These are phyloP conservation scores for Odontothrips loti DNA, from an alignment of 2,888 invertebrate species.

Conservation along the genomic window DNA sequence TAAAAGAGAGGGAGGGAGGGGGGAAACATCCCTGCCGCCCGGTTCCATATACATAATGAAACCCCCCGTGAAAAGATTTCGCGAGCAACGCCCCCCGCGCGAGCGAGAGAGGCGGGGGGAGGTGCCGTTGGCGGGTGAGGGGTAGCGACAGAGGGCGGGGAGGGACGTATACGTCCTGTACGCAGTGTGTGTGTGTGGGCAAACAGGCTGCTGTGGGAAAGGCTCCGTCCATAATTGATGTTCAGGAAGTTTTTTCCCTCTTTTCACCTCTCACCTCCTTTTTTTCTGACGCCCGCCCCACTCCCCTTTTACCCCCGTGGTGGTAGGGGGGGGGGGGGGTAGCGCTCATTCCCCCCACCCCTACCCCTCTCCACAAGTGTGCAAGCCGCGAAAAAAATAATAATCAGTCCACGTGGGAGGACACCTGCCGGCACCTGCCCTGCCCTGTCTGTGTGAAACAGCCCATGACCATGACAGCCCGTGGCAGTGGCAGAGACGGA, in stretches of 20 bases:
- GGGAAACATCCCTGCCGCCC: background rate
- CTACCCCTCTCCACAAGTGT: too few relatives aligned
- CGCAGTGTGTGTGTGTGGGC: background rate
- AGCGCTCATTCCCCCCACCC: too few relatives aligned
- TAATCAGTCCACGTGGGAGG: too few relatives aligned
- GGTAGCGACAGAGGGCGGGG: background rate
- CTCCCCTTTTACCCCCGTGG: too few relatives aligned
- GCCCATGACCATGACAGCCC: too few relatives aligned
- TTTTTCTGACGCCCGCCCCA: background rate
- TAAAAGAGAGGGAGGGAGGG: background rate
- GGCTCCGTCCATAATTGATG: slow-evolving; percentile 17
- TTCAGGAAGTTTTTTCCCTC: background rate
- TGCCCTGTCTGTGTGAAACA: too few relatives aligned
- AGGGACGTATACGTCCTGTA: background rate
- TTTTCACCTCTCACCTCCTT: background rate
- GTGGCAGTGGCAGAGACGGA: too few relatives aligned
- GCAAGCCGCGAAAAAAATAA: too few relatives aligned
- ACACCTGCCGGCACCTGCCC: too few relatives aligned
- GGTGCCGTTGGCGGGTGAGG: background rate
- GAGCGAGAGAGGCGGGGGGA: background rate
- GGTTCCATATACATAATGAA: slow-evolving; percentile 23
- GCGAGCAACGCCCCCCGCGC: background rate
- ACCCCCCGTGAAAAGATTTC: slow-evolving; percentile 21
- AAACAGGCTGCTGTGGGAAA: slow-evolving; percentile 2
- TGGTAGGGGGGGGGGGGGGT: too few relatives aligned